Conservation (phyloP, 92 coral and sea anemone genomes). For the Anthopleura xanthogrammica region DNA sequence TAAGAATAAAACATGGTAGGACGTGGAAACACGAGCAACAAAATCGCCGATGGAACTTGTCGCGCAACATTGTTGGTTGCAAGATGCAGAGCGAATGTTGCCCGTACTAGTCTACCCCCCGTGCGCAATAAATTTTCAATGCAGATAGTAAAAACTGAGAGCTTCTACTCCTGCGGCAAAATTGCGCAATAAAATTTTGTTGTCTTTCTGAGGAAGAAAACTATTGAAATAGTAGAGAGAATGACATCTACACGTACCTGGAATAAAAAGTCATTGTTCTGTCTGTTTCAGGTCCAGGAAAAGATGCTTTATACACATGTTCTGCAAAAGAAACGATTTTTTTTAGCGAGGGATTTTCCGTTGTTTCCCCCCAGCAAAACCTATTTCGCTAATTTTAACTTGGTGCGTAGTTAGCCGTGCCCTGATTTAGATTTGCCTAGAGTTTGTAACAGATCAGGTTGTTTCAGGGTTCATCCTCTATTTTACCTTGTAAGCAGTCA, state of each 20-base stretch:
- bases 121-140: too few relatives aligned
- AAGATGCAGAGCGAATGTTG: too few relatives aligned
- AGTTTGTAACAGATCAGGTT: neutral
- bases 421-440: neutral
- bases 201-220: too few relatives aligned
- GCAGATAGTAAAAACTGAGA: too few relatives aligned
- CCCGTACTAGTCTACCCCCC: too few relatives aligned
- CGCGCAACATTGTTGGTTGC: neutral
- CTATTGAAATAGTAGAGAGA: too few relatives aligned
- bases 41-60: neutral
- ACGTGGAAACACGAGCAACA: too few relatives aligned
- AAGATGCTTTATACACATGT: conserved; percentile 80
- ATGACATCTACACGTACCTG: conserved; percentile 44
- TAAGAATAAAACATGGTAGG: too few relatives aligned
- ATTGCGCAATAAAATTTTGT: too few relatives aligned
- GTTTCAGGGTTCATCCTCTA: neutral
- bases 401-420: too few relatives aligned
- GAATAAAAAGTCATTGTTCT: conserved; percentile 90
- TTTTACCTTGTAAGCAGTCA: conserved; percentile 89
- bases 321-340: conserved; percentile 39
- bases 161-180: too few relatives aligned
- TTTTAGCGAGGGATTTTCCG: neutral
- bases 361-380: neutral
- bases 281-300: conserved; percentile 95
- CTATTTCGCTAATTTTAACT: neutral